Conservation (phyloP, 2,888 invertebrate species). For the Dorcus parallelipipedus region DNA sequence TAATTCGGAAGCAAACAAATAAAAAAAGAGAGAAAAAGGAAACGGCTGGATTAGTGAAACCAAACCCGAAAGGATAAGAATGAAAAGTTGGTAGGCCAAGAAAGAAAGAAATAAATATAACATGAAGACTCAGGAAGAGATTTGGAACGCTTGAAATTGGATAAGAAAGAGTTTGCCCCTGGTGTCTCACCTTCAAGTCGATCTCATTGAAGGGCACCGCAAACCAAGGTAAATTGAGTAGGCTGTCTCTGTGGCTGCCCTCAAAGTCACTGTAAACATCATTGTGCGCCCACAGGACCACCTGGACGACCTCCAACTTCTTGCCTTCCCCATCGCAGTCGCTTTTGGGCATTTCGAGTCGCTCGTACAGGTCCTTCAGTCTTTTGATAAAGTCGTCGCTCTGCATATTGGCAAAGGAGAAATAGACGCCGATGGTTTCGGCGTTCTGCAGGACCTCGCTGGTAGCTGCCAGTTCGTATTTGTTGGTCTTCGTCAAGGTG, state of each 20-base stretch:
- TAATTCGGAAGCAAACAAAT: no score
- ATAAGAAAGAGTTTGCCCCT: neutral
- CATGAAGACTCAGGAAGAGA: no score
- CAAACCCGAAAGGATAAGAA: no score
- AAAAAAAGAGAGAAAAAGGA: no score
- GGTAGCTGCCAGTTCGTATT: slow-evolving; percentile 51
- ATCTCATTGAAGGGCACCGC: slow-evolving; percentile 69
- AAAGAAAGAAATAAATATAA: no score
- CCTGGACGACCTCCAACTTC: slow-evolving; percentile 61
- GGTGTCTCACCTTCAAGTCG: slow-evolving; percentile 60
- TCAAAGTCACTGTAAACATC: slow-evolving; percentile 64
- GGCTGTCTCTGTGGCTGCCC: slow-evolving; percentile 59
- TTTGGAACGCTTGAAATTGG: no score
- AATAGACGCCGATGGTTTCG: slow-evolving; percentile 63
- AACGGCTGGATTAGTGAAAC: no score
- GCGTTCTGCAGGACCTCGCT: slow-evolving; percentile 53
- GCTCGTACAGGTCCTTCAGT: slow-evolving; percentile 57
- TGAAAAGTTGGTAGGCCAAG: no score
- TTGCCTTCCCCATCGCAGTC: slow-evolving; percentile 40
- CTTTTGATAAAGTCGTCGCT: slow-evolving; percentile 67
- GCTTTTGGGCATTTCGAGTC: slow-evolving; percentile 32
- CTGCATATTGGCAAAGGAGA: slow-evolving; percentile 65
- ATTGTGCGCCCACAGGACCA: slow-evolving; percentile 66
- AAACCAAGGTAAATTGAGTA: slow-evolving; percentile 67
- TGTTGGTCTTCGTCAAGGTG: slow-evolving; percentile 48